These are phyloP conservation scores for Trissolcus brochymenae DNA, from an alignment of 2,888 invertebrate genomes.

Conservation along the genomic window DNA sequence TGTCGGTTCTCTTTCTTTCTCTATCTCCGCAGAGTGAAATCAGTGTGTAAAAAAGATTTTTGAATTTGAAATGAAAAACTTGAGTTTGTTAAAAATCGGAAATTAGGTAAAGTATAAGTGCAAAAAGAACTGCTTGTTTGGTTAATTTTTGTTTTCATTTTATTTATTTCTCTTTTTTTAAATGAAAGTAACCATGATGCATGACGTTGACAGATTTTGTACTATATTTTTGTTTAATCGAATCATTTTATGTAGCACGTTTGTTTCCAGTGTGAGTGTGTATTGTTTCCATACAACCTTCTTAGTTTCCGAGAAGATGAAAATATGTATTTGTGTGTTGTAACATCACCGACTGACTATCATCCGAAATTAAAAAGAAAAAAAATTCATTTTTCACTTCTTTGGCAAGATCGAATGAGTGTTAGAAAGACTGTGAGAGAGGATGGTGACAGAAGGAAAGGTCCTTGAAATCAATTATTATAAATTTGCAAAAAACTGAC, in stretches of 20 bases:
- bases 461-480: slow-evolving; percentile 18
- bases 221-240: slow-evolving; percentile 48
- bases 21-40: slow-evolving; percentile 21
- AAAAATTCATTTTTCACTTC: slow-evolving; percentile 36
- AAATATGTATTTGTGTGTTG: slow-evolving; percentile 20
- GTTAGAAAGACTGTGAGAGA: slow-evolving; percentile 51
- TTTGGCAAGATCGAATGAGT: slow-evolving; percentile 45
- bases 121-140: slow-evolving; percentile 46
- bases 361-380: neutral
- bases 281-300: slow-evolving; percentile 36
- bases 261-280: slow-evolving; percentile 55
- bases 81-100: neutral
- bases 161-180: slow-evolving; percentile 9
- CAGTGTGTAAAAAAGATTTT: slow-evolving; percentile 7
- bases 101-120: slow-evolving; percentile 40
- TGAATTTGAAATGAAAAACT: too few species aligned
- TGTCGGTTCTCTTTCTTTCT: slow-evolving; percentile 48
- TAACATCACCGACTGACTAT: slow-evolving; percentile 8
- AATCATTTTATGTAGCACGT: slow-evolving; percentile 54
- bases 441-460: slow-evolving; percentile 47
- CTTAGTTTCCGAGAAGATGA: slow-evolving; percentile 35
- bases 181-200: slow-evolving; percentile 32
- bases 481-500: slow-evolving; percentile 11
- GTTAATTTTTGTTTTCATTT: slow-evolving; percentile 45
- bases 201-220: slow-evolving; percentile 50